These are phyloP conservation scores for Pseudomugil gertrudae DNA, from an alignment of 2,797 vertebrate species.

Conservation along the genomic window DNA sequence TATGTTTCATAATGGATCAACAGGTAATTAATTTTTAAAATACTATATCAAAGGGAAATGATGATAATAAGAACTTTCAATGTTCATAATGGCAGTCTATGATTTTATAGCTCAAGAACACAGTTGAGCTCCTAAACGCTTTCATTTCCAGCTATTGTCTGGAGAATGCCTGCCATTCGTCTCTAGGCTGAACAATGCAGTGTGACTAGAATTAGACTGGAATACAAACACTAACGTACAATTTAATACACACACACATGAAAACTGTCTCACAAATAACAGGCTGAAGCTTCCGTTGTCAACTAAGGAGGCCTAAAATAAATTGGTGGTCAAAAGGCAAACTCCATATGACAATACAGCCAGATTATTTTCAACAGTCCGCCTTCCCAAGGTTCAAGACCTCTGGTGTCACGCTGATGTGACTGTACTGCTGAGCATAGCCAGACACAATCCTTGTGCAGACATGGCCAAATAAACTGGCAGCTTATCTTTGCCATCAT, in stretches of 20 bases:
- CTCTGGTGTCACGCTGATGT: constrained; percentile 41
- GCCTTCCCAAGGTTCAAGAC: constrained; percentile 42
- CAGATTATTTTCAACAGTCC: constrained; percentile 57
- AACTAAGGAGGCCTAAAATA: constrained; percentile 36
- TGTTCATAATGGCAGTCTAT: constrained; percentile 52
- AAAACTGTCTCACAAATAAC: constrained; percentile 27
- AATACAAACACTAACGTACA: constrained; percentile 27
- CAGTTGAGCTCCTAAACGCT: constrained; percentile 42
- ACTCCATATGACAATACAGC: constrained; percentile 64
- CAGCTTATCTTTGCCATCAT: constrained; percentile 68
- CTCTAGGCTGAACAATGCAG: constrained; percentile 44
- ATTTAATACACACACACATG: constrained; percentile 34
- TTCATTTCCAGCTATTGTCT: constrained; percentile 67
- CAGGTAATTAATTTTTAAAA: constrained; percentile 73
- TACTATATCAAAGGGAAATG: constrained; percentile 64
- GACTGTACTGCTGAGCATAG: constrained; percentile 45
- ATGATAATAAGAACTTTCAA: constrained; percentile 66
- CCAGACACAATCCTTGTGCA: constrained; percentile 56
- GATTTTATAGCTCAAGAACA: constrained; percentile 63
- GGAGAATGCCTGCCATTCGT: constrained; percentile 58
- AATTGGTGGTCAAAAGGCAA: constrained; percentile 50
- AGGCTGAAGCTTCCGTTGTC: constrained; percentile 27
- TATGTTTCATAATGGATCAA: constrained; percentile 64
- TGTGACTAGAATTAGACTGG: constrained; percentile 23
- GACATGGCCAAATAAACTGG: constrained; percentile 45